Base-by-base conservation (phyloP, 2,113 vertebrate genomes). In the Antennarius striatus region DNA sequence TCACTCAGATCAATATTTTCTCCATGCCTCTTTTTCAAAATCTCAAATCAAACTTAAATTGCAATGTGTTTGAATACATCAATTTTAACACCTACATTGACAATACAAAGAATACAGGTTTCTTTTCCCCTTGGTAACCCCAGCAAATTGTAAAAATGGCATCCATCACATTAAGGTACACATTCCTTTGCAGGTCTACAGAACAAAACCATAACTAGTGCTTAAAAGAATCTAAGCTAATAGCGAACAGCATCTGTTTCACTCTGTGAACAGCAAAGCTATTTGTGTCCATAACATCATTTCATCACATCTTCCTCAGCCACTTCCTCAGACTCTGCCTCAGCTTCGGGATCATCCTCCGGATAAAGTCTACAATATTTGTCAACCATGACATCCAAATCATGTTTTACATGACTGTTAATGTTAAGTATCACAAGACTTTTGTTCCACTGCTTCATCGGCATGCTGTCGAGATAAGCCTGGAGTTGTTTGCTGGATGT, bases 381-480 rank as follows among this genome's bases (percentile, higher is more conserved):
- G 78, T 98, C 96, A 8, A 97, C 96, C 96, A 98, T 98, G 84
- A 96, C 91, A 59, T 98, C 95, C 68, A 97, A 83, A 80, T 98
- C 95, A 4, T 96, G 94, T 77, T 95, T 96, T 61, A 95, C 93
- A 32, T 96, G 94, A 63, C 94, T 91, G 86, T 95, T 97, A 59
- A 98, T 85, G 73, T 95, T 93, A 14, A 98, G 90, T 84, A 98
- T 87, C 3, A 94, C 95, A 1, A 98, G 81, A 55, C 96, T 94
- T 71, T 92, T 93, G 14, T 93, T 95, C 81, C 95, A 90, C 53
- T 95, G 93, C 49, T 90, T 81, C 0, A 82, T 83, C 6, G 95
- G 79, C 50, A 93, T 92, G 86, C 91, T 89, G 76, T 88, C 80
- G 2, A 97, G 75, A 58, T 97, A 96, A 0, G 90, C 92, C 73